These are phyloP conservation scores for Branchinecta sandiegonensis DNA, from an alignment of 2,888 invertebrate species.

Conservation along the genomic window DNA sequence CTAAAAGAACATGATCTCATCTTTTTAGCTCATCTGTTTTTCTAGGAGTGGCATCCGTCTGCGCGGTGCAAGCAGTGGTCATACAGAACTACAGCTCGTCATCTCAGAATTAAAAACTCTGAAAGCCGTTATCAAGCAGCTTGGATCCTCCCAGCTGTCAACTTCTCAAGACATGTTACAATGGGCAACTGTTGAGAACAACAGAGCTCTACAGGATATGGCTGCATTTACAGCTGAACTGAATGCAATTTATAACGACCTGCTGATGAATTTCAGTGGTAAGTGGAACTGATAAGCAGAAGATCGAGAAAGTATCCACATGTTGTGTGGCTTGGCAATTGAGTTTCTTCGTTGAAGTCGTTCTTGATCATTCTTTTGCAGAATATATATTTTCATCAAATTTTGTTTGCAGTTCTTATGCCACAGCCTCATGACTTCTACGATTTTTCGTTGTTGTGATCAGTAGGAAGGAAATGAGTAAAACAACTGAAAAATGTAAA, in stretches of 20 bases:
- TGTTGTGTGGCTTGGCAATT: no score
- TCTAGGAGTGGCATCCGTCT: constrained; percentile 7
- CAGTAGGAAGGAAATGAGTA: no score
- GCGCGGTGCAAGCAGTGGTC: neutral
- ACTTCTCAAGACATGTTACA: neutral
- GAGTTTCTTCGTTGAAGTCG: no score
- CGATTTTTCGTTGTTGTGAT: no score
- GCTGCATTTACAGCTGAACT: neutral
- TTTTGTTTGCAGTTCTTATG: no score
- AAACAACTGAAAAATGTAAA: no score
- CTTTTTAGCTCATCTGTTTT: no score
- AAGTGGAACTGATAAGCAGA: neutral
- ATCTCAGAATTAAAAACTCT: constrained; percentile 10
- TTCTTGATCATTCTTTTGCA: no score
- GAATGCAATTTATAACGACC: neutral
- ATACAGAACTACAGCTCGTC: constrained; percentile 1
- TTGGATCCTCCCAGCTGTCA: neutral
- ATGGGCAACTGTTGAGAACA: neutral
- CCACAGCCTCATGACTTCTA: no score
- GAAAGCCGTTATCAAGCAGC: neutral
- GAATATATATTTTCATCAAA: no score
- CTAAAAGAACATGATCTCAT: no score
- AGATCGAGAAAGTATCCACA: no score
- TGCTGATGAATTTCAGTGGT: constrained; percentile 1
- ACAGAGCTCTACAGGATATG: neutral